Base-by-base conservation (phyloP, 2,113 vertebrate species). In the Smithornis capensis region DNA sequence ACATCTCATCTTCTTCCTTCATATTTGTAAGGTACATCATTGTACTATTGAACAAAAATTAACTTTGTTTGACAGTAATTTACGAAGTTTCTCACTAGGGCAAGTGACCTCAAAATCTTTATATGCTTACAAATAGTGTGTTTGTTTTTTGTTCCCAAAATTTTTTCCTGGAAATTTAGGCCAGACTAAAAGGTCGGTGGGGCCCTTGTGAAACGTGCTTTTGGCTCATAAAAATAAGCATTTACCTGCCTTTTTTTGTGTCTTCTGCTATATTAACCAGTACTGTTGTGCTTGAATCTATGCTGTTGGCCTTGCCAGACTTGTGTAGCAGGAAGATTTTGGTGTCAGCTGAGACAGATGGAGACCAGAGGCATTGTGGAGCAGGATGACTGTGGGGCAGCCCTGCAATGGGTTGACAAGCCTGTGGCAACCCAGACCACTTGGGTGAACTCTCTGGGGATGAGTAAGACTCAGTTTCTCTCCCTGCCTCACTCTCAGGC, bases 351-450 rank as follows among this genome's bases (percentile, higher is more conserved):
- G 7, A 52, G 59, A 45, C 40, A 77, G 42, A 12, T 0, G 0
- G 44, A 67, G 42, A 28, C 21, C 17, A 47, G 53, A 73, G 60
- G 28, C 2, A 7, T 25, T 0, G 0, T 52, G 53, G 68, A 64
- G 21, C 27, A 15, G 28, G 24, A 8, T 0, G 0, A 11, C 0
- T 2, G 7, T 44, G n/a, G 64, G 24, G 23, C 74, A 81, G 74
- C 60, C 33, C 50, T 44, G 35, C 2, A 2, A 40, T 38, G 28
- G 37, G 19, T 15, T 2, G 4, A n/a, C 0, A 1, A 35, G n/a
- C 14, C 13, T 29, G 7, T 0, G 0, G n/a, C 38, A 35, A 45
- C 52, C 38, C 56, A 50, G 33, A 28, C 13, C 0, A 0, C 31
- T 23, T 25, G 12, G 4, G 17, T 83, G 35, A 55, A 53, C 35